Percentiles rank a stretch among this genome's conserved stretches.
Evolutionary conservation across 92 coral and sea anemone genomes (phyloP).

Genomic region (Micromussa lordhowensis): DNA sequence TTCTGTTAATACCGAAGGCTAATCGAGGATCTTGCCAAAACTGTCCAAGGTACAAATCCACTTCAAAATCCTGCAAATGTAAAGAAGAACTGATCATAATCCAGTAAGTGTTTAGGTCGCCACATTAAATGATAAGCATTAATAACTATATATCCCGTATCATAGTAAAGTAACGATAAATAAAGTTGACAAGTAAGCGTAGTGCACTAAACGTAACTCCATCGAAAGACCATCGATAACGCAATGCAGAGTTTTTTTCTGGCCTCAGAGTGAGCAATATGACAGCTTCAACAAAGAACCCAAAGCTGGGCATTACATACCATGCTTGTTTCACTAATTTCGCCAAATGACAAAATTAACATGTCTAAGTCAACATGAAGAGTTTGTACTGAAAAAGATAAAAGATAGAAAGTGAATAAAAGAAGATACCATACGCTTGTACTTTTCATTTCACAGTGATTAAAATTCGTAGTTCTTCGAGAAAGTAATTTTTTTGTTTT

Average conservation of each 20-base stretch:
- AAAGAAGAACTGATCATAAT: neutral
- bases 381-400: constrained; percentile 75
- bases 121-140: too few relatives aligned
- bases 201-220: too few relatives aligned
- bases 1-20: constrained; percentile 88
- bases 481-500: neutral
- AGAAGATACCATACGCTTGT: neutral
- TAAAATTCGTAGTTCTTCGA: neutral
- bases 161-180: too few relatives aligned
- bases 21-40: constrained; percentile 98
- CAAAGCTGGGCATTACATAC: constrained; percentile 40
- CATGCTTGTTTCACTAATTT: constrained; percentile 94
- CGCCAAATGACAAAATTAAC: constrained; percentile 92
- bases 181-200: too few relatives aligned
- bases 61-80: constrained; percentile 77
- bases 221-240: neutral
- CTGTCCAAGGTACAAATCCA: constrained; percentile 97
- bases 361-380: constrained; percentile 84
- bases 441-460: too few relatives aligned
- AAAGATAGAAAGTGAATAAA: neutral
- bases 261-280: neutral
- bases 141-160: too few relatives aligned
- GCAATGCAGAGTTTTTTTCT: neutral
- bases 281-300: neutral
- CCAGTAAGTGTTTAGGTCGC: too few relatives aligned